Base-by-base conservation (phyloP, 2,113 vertebrate species). In the Trachemys scripta region DNA sequence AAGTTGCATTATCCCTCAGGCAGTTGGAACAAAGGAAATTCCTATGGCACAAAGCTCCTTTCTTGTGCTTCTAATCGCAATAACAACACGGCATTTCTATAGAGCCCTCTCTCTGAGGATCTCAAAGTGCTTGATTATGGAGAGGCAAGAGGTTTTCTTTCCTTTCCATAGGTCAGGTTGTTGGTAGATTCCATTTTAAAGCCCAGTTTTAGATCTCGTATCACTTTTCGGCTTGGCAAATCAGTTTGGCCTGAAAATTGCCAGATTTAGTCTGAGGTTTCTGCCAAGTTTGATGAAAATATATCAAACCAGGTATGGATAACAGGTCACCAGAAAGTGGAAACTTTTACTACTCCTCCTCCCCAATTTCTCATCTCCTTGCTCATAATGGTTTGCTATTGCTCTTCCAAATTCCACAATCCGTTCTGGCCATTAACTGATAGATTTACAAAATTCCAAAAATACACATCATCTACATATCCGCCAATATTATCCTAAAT, bases 21-120 rank as follows among this genome's bases (percentile, higher is more conserved):
- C 95, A 95, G 93, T 90, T 42, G 84, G 91, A 90, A 92, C 91
- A 95, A 95, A 96, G 88, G 88, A 17, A 72, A 56, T 7, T 79
- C 93, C 59, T 0, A 2, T n/a, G 0, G 0, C 93, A 89, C 88
- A 96, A 93, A 93, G 94, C 13, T 14, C 85, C 53, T 85, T 96
- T 95, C 89, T 91, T 2, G 35, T 72, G 75, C 81, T 5, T 57
- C 5, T 7, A 42, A 49, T 2, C 0, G 38, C 0, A 5, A 25
- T 2, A 1, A 49, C 5, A 2, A 29, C 31, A 24, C 22, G 0
- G 0, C n/a, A 51, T 10, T 3, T 65, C 20, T 0, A 10, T 4
- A 1, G 6, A 0, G 82, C 65, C 57, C 92, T 82, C 22, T 9
- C 56, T 27, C 38, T 79, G 1, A 4, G 0, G 5, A 19, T n/a